Evolutionary conservation across 1,140 invertebrate species (phyloP), one percentile per base, ranked within the genome.

Genomic region (Asbolus verrucosus): DNA sequence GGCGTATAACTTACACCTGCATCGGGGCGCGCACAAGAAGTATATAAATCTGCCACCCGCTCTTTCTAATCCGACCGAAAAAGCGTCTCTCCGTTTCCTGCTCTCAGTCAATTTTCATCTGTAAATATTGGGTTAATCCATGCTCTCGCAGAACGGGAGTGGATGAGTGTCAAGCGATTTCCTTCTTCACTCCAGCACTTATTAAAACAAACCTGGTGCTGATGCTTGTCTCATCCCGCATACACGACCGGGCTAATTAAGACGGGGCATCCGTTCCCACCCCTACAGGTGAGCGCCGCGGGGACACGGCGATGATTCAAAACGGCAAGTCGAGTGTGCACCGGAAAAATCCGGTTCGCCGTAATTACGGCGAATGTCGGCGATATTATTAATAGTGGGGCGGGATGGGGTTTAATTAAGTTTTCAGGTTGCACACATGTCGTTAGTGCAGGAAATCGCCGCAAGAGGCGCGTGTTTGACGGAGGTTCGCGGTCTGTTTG

Each of bases 401-500:
- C 5, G 2, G 11, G 4, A 19, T 18, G 18, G 31, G 75, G 38
- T 76, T 74, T 76, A 76, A 76, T 76, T 76, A 76, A 76, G 73
- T 75, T 76, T 73, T 69, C 73, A 73, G 70, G 73, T 73, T 71
- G 66, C 71, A 73, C 75, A 72, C 73, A 70, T 68, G 71, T 71
- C 67, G 75, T 76, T 75, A 73, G 62, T 69, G 69, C 43, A 19
- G 59, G 60, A 38, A 61, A 43, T 65, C 50, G 67, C 73, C 73
- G 72, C 69, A 71, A 71, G 69, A 73, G 69, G 69, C 38, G 69
- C 69, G 39, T 41, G 65, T 67, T 66, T 43, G 62, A 38, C 65
- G 69, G 39, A 73, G 73, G 69, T 73, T 75, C 73, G 78, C 77
- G 79, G 79, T 80, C 76, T 76, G 75, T 76, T 77, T 78, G 77